Evolutionary conservation across 2,888 invertebrate species (phyloP).

Genomic region (Drosophila demipolita): DNA sequence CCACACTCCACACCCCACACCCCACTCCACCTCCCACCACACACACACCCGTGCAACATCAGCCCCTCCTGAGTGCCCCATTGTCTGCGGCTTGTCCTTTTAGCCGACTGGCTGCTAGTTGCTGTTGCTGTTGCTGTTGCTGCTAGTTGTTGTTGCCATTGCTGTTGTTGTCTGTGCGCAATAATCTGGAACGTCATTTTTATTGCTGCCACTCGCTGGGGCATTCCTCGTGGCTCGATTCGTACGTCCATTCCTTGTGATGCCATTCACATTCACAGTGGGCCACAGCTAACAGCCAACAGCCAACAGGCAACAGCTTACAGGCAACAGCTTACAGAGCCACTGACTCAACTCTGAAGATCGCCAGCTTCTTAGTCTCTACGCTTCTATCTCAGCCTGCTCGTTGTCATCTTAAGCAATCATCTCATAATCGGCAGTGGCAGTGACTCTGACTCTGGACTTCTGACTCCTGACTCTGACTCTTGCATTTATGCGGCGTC

Average conservation of each 20-base stretch:
- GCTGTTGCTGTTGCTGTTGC: conserved; percentile 10
- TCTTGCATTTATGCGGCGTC: conserved; percentile 56
- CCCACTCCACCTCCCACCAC: no score
- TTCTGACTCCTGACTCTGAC: conserved; percentile 19
- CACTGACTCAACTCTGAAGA: conserved; percentile 38
- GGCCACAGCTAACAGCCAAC: conserved; percentile 24
- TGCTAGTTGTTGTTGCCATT: conserved; percentile 8
- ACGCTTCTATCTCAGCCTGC: conserved; percentile 60
- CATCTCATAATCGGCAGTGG: conserved; percentile 80
- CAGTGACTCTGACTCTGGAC: conserved; percentile 44
- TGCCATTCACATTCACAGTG: conserved; percentile 49
- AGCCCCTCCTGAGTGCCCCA: conserved; percentile 1
- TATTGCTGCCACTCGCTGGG: conserved; percentile 76
- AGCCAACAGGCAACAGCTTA: conserved; percentile 8
- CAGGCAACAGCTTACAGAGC: conserved; percentile 16
- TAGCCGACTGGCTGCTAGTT: conserved; percentile 27
- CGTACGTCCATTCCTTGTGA: conserved; percentile 20
- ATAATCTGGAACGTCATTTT: conserved; percentile 79
- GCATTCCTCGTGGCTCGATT: conserved; percentile 65
- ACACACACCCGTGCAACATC: neutral
- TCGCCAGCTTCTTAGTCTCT: conserved; percentile 12
- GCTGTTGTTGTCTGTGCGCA: conserved; percentile 54
- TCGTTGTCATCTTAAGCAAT: conserved; percentile 79
- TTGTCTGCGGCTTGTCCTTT: conserved; percentile 26
- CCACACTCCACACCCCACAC: neutral